These are phyloP conservation scores for Gallinago undulata DNA, from an alignment of 2,113 vertebrate species.

Conservation along the genomic window DNA sequence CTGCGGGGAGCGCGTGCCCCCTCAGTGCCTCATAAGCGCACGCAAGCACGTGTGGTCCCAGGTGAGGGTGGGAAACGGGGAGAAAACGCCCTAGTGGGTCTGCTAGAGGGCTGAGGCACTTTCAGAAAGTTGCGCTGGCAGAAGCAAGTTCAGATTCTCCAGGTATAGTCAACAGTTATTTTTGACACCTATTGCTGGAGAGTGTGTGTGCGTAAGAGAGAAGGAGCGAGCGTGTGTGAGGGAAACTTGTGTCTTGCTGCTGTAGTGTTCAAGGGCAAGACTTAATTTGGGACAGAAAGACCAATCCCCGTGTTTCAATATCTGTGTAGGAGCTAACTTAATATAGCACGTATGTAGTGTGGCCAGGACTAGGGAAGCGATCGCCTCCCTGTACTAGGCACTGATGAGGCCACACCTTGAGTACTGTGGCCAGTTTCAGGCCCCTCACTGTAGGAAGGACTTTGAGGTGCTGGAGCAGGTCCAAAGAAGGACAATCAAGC, in stretches of 20 bases:
- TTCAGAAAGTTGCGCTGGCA: too few species aligned
- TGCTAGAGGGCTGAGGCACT: too few species aligned
- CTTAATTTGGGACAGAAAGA: not conserved
- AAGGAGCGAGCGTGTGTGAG: not conserved
- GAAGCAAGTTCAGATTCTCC: not conserved
- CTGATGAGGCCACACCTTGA: not conserved
- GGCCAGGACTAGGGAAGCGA: not conserved
- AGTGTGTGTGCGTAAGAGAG: not conserved
- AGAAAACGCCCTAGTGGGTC: rapidly evolving
- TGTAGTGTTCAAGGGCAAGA: not conserved
- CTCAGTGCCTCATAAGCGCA: rapidly evolving
- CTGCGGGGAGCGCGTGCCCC: not conserved
- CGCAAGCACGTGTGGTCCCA: rapidly evolving
- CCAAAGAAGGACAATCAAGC: not conserved
- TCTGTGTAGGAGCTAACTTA: not conserved
- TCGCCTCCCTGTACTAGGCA: not conserved
- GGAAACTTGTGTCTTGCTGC: not conserved
- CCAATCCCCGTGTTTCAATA: not conserved
- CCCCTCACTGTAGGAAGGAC: not conserved
- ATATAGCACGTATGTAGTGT: too few species aligned
- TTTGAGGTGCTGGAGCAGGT: not conserved
- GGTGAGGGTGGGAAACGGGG: rapidly evolving
- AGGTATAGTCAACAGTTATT: not conserved
- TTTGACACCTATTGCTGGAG: too few species aligned
- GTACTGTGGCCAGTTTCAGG: not conserved